phyloP scores from a whole-genome alignment of 2,888 invertebrate genomes.

The Athalia cordata region DNA sequence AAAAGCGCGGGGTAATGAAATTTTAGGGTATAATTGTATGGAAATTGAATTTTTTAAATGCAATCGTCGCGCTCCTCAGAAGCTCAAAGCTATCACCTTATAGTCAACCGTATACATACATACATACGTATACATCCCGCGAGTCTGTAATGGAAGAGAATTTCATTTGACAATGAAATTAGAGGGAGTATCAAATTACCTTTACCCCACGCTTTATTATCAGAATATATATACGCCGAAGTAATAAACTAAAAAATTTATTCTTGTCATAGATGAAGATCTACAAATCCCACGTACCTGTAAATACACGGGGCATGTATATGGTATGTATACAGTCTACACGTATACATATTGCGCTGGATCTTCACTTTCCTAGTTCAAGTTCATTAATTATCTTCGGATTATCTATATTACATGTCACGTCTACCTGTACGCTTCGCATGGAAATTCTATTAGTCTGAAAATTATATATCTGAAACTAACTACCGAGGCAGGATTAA shows the following conservation, averaged over 20 bases:
- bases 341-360: too few species aligned
- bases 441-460: too few species aligned
- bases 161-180: slow-evolving; percentile 4
- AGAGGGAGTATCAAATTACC: slow-evolving; percentile 6
- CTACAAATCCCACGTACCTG: background rate
- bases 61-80: slow-evolving; percentile 3
- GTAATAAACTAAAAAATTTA: background rate
- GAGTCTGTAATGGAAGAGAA: background rate
- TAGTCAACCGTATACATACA: background rate
- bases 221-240: background rate
- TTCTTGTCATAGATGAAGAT: background rate
- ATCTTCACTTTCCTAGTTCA: too few species aligned
- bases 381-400: too few species aligned
- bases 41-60: slow-evolving; percentile 4
- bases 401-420: too few species aligned
- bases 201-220: background rate
- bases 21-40: background rate
- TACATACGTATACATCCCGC: background rate
- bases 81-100: background rate
- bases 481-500: too few species aligned
- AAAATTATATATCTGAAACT: too few species aligned
- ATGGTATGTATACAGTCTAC: too few species aligned
- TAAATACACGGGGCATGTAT: background rate
- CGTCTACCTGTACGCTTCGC: too few species aligned
- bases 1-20: too few species aligned